These are phyloP conservation scores for Melanocharis versteri DNA, from an alignment of 2,113 vertebrate genomes.

Conservation along the genomic window DNA sequence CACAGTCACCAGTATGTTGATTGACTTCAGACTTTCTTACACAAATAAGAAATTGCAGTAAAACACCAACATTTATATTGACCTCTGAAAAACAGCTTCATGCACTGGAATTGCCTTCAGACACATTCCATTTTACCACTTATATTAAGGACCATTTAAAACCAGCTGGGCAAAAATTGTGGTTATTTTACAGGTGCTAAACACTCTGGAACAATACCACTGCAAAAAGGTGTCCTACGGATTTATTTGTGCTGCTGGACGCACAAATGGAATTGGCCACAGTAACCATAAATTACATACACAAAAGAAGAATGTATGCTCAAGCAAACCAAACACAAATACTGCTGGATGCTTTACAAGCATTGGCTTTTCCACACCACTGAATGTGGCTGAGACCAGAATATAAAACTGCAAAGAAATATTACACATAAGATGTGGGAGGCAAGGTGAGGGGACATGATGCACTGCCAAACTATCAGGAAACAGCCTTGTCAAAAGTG, in stretches of 20 bases:
- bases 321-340: not conserved
- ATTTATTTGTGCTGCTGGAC: not conserved
- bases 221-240: not conserved
- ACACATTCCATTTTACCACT: accelerated
- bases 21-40: not conserved
- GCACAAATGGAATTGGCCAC: not conserved
- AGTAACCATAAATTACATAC: not conserved
- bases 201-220: not conserved
- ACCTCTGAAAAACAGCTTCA: not conserved
- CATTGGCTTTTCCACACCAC: not conserved
- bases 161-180: not conserved
- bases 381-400: not conserved
- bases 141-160: not conserved
- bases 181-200: not conserved
- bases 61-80: not conserved
- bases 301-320: not conserved
- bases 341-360: not conserved
- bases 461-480: not conserved
- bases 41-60: not conserved
- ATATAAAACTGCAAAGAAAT: not conserved
- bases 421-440: accelerated
- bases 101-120: not conserved
- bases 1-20: not conserved
- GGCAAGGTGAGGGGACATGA: not conserved
- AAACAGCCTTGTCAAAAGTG: not conserved